phyloP scores from a whole-genome alignment of 2,797 vertebrate species.

The Octomys mimax region DNA sequence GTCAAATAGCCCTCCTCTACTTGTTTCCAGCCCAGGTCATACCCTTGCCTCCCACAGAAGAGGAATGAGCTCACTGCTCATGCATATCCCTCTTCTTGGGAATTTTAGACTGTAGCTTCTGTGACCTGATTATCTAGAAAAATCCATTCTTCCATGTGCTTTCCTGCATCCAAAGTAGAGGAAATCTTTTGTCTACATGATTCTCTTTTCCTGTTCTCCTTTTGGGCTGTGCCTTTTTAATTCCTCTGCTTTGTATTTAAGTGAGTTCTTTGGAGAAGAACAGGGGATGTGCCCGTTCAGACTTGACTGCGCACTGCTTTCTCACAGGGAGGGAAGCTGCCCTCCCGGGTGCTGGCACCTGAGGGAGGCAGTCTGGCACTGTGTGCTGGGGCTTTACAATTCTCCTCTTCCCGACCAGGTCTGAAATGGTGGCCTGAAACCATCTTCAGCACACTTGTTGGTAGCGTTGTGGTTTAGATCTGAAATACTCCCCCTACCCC shows the following conservation, averaged over 20 bases:
- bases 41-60: not conserved
- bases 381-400: not conserved
- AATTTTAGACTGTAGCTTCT: not conserved
- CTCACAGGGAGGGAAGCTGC: not conserved
- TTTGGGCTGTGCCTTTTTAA: not conserved
- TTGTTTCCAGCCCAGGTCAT: not conserved
- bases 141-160: not conserved
- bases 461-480: not conserved
- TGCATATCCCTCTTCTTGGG: too few species aligned
- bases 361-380: not conserved
- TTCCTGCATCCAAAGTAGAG: conserved; percentile 2
- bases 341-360: not conserved
- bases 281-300: not conserved
- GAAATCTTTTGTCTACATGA: not conserved
- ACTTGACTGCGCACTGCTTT: not conserved
- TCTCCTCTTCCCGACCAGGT: not conserved
- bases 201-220: not conserved
- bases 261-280: not conserved
- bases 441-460: not conserved
- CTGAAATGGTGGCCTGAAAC: conserved; percentile 6
- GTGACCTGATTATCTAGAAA: not conserved
- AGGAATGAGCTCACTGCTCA: not conserved
- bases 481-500: not conserved
- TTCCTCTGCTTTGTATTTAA: not conserved
- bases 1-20: not conserved